Evolutionary conservation across 2,113 vertebrate genomes (phyloP).

Genomic region (Polypterus senegalus): DNA sequence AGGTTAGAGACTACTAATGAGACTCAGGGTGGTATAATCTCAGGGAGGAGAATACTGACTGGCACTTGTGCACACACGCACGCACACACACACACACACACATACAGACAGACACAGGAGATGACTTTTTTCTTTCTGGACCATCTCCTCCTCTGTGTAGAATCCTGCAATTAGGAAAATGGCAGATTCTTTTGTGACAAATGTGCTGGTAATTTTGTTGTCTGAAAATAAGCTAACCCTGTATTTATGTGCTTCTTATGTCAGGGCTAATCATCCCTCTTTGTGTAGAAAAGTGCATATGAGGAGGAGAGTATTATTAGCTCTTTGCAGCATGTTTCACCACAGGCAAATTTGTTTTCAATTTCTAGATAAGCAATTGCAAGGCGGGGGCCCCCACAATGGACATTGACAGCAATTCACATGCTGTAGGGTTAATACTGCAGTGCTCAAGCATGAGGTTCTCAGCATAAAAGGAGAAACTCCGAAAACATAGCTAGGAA

Average conservation of each 20-base stretch:
- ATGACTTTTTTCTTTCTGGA: neutral
- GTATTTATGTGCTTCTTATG: constrained; percentile 2
- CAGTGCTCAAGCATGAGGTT: too few relatives aligned
- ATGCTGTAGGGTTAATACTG: too few relatives aligned
- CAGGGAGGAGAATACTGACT: neutral
- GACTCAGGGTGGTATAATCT: constrained; percentile 9
- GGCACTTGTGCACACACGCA: too few relatives aligned
- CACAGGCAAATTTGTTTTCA: constrained; percentile 7
- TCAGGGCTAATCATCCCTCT: constrained; percentile 8
- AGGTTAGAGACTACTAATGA: constrained; percentile 14
- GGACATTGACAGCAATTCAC: neutral
- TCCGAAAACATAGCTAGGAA: too few relatives aligned
- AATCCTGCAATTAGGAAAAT: constrained; percentile 6
- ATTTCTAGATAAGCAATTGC: constrained; percentile 4
- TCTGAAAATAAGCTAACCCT: constrained; percentile 8
- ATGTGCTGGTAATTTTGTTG: constrained; percentile 12
- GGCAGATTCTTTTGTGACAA: constrained; percentile 5
- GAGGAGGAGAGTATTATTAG: constrained; percentile 5
- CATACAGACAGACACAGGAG: neutral
- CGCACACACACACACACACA: too few relatives aligned
- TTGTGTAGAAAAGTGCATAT: constrained; percentile 6
- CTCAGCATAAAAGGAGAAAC: too few relatives aligned
- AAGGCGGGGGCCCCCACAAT: neutral
- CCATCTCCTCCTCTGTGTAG: neutral
- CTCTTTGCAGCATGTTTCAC: constrained; percentile 6